These are phyloP conservation scores for Habrosyne pyritoides DNA, from an alignment of 2,888 invertebrate species.

Conservation along the genomic window DNA sequence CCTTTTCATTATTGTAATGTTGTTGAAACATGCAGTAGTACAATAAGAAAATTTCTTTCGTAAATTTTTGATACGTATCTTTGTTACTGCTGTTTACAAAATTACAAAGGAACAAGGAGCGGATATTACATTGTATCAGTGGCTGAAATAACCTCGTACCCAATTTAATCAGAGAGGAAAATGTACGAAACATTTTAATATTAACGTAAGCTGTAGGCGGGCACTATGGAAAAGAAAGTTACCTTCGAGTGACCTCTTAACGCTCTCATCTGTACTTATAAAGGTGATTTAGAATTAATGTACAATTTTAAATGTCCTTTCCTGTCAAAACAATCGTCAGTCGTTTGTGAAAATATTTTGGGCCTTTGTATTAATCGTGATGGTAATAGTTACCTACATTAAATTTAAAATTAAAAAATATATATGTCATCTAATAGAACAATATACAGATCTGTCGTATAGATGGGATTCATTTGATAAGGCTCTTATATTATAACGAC, in stretches of 20 bases:
- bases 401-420: too few species aligned
- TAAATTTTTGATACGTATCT: neutral
- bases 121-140: neutral
- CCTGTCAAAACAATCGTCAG: neutral
- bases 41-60: neutral
- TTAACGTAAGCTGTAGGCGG: neutral
- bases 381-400: too few species aligned
- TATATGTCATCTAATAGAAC: too few species aligned
- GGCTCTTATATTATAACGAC: too few species aligned
- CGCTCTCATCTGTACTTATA: neutral
- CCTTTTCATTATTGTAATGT: neutral
- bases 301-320: neutral
- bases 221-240: neutral
- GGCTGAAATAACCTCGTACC: neutral
- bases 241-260: neutral
- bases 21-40: neutral
- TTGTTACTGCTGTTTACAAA: neutral
- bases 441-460: too few species aligned
- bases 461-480: too few species aligned
- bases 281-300: neutral
- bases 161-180: conserved; percentile 8
- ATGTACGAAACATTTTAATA: conserved; percentile 6
- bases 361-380: too few species aligned
- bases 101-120: conserved; percentile 3
- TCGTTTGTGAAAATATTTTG: neutral